Evolutionary conservation across 2,888 invertebrate species (phyloP).

Genomic region (Trissoscelio sp.): DNA sequence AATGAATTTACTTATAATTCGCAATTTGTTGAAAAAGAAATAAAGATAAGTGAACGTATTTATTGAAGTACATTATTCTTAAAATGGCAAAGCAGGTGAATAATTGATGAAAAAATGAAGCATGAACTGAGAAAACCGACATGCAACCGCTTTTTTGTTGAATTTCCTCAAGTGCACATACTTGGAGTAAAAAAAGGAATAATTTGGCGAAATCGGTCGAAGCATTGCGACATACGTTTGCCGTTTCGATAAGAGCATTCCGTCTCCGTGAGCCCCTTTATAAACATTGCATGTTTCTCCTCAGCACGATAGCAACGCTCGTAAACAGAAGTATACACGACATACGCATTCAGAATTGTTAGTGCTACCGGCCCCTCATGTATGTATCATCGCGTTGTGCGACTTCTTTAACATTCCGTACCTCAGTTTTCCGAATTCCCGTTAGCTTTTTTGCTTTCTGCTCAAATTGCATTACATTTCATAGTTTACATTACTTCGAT

Average conservation of each 20-base stretch:
- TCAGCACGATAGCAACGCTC: slow-evolving; percentile 43
- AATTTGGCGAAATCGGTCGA: slow-evolving; percentile 53
- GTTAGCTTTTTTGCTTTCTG: neutral
- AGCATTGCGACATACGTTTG: slow-evolving; percentile 34
- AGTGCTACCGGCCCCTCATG: slow-evolving; percentile 34
- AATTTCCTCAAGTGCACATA: slow-evolving; percentile 6
- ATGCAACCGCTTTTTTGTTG: slow-evolving; percentile 17
- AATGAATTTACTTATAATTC: no score
- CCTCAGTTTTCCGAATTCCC: slow-evolving; percentile 13
- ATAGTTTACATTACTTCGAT: slow-evolving; percentile 20
- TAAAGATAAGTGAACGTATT: no score
- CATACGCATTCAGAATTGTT: slow-evolving; percentile 59
- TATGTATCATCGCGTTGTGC: slow-evolving; percentile 40
- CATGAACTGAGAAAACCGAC: slow-evolving; percentile 7
- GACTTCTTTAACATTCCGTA: slow-evolving; percentile 45
- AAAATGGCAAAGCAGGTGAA: neutral
- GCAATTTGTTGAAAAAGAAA: no score
- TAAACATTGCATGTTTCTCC: slow-evolving; percentile 65
- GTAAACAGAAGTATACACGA: slow-evolving; percentile 56
- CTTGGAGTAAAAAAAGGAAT: slow-evolving; percentile 22
- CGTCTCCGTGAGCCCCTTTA: slow-evolving; percentile 54
- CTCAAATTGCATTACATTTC: slow-evolving; percentile 26
- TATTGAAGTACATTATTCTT: no score
- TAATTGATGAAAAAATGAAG: slow-evolving; percentile 21
- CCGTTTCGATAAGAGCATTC: slow-evolving; percentile 47